These are phyloP conservation scores for Herminia tarsipennalis DNA, from an alignment of 2,888 invertebrate species.

Conservation along the genomic window DNA sequence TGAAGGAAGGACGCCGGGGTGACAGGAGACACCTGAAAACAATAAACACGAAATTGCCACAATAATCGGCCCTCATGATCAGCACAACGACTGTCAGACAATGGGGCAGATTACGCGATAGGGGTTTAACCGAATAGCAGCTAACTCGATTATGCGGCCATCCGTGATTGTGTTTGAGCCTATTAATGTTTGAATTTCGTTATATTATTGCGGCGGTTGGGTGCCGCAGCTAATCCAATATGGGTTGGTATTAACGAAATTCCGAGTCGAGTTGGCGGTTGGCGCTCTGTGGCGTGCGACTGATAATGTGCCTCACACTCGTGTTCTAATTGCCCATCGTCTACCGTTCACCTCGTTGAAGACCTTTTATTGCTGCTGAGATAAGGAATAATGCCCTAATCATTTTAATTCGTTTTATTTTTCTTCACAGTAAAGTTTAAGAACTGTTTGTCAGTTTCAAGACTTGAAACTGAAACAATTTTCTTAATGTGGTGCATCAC, in stretches of 20 bases:
- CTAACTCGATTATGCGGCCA: constrained; percentile 84
- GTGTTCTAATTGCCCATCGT: constrained; percentile 47
- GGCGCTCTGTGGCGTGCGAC: constrained; percentile 45
- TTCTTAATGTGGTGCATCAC: neutral
- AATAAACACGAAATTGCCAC: constrained; percentile 83
- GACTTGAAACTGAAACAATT: neutral
- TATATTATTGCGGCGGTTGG: constrained; percentile 79
- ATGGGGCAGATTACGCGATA: constrained; percentile 83
- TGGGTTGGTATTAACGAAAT: constrained; percentile 75
- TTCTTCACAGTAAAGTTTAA: neutral
- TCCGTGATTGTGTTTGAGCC: constrained; percentile 84
- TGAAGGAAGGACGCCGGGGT: constrained; percentile 59
- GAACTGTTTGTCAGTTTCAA: neutral
- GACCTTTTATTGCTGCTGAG: constrained; percentile 26
- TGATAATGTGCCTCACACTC: constrained; percentile 57
- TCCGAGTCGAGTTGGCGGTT: constrained; percentile 60
- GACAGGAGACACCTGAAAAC: constrained; percentile 80
- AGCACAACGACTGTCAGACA: constrained; percentile 76
- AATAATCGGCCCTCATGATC: constrained; percentile 83
- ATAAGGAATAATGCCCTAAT: constrained; percentile 23
- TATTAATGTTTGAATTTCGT: constrained; percentile 85
- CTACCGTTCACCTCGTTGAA: constrained; percentile 42
- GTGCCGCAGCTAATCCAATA: constrained; percentile 77
- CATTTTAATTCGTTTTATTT: constrained; percentile 15
- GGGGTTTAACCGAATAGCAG: constrained; percentile 83